A percentile compares a stretch with the other conserved stretches of the same genome.
Evolutionary conservation across 2,113 vertebrate species (phyloP).

Genomic region (Gopherus evgoodei): DNA sequence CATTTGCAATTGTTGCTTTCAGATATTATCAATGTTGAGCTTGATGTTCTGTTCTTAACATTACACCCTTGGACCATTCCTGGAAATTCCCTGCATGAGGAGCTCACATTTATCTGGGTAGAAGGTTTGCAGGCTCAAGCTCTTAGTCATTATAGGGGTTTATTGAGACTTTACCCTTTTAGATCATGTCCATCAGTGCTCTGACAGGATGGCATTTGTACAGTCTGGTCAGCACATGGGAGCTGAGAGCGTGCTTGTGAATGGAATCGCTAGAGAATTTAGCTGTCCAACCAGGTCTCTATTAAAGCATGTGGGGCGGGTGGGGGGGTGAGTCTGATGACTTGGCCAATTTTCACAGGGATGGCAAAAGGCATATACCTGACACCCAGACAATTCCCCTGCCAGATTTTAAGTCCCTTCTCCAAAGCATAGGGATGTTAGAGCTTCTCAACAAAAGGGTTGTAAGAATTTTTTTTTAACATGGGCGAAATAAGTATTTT

Average conservation of each 20-base stretch:
- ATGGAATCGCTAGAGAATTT: background rate
- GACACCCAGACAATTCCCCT: background rate
- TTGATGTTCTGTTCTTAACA: background rate
- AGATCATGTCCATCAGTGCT: background rate
- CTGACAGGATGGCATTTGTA: slow-evolving; percentile 29
- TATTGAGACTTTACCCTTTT: background rate
- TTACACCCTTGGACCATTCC: background rate
- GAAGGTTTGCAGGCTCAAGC: background rate
- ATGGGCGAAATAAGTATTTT: accelerated
- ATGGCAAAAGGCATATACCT: background rate
- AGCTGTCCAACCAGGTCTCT: background rate
- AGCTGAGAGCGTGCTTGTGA: background rate
- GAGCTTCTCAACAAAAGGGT: background rate
- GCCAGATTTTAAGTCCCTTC: background rate
- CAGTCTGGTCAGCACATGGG: background rate
- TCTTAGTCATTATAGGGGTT: background rate
- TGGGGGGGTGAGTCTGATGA: background rate
- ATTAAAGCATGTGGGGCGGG: background rate
- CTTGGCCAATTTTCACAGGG: background rate
- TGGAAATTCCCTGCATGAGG: background rate
- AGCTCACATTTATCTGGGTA: accelerated
- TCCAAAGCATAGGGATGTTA: background rate
- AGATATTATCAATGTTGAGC: background rate
- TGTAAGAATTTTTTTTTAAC: background rate
- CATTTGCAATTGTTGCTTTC: background rate